phyloP scores from a whole-genome alignment of 2,113 vertebrate genomes.

The Quiscalus mexicanus region DNA sequence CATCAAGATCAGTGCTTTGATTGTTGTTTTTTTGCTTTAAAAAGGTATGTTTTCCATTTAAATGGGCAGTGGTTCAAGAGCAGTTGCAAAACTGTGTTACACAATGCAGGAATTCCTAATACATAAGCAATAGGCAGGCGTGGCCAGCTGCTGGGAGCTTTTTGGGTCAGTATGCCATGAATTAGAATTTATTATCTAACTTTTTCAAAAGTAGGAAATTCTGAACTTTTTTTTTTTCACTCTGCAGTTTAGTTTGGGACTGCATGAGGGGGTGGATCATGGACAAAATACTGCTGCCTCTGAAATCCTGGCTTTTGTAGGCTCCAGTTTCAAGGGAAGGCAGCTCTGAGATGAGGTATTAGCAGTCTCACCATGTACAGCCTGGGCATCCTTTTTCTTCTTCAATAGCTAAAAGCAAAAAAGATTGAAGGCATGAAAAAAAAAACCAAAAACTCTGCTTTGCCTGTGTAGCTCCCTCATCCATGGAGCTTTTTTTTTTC shows the following conservation, averaged over 20 bases:
- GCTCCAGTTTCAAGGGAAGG: neutral
- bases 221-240: neutral
- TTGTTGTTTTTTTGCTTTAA: neutral
- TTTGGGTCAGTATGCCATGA: slow-evolving; percentile 71
- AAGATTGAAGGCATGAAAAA: neutral
- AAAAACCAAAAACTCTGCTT: neutral
- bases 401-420: neutral
- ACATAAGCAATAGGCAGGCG: slow-evolving; percentile 44
- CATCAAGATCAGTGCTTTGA: neutral
- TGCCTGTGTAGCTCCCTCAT: neutral
- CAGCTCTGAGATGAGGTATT: neutral
- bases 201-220: neutral
- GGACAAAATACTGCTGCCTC: neutral
- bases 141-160: neutral
- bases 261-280: fast-evolving
- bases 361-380: slow-evolving; percentile 21
- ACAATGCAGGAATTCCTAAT: slow-evolving; percentile 60
- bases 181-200: slow-evolving; percentile 59
- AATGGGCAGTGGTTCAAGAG: slow-evolving; percentile 18
- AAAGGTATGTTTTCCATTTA: slow-evolving; percentile 61
- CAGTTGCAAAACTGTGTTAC: slow-evolving; percentile 63
- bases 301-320: neutral
- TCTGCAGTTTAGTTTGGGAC: neutral
- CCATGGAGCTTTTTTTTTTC: neutral
- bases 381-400: slow-evolving; percentile 3